These are phyloP conservation scores for Phataginus tricuspis DNA, from an alignment of 2,797 vertebrate genomes.

Conservation along the genomic window DNA sequence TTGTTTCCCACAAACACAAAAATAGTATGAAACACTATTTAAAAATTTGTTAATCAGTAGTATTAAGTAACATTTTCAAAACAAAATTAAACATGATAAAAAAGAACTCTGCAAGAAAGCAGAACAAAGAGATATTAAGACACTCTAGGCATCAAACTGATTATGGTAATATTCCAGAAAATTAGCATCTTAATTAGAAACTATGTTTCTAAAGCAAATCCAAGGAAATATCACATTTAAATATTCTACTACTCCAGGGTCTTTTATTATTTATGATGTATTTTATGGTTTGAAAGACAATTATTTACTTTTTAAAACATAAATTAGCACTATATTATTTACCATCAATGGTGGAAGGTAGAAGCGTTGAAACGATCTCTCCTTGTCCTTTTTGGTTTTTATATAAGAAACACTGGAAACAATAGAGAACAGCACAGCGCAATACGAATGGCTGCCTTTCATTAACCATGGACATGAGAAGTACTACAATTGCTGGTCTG, in stretches of 20 bases:
- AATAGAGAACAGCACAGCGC: constrained; percentile 98
- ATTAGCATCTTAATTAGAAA: constrained; percentile 14
- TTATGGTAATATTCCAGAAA: neutral
- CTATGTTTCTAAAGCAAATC: constrained; percentile 49
- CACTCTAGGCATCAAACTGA: neutral
- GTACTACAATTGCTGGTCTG: constrained; percentile 97
- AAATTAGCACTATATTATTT: constrained; percentile 49
- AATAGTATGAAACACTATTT: neutral
- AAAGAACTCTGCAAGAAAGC: neutral
- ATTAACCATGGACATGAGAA: constrained; percentile 99
- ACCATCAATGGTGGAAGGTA: constrained; percentile 99
- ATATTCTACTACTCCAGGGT: neutral
- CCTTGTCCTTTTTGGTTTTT: constrained; percentile 98
- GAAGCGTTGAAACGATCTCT: constrained; percentile 96
- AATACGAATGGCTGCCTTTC: constrained; percentile 98
- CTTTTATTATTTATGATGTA: neutral
- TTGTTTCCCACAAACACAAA: neutral
- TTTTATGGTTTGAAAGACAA: neutral
- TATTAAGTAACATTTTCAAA: constrained; percentile 45
- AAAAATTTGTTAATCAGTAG: neutral
- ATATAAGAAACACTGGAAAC: constrained; percentile 99
- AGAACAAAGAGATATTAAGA: constrained; percentile 19
- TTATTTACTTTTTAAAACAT: constrained; percentile 29
- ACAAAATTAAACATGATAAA: constrained; percentile 25
- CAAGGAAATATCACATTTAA: constrained; percentile 27